Conservation (phyloP, 2,888 invertebrate genomes). For the Drosophila fungiperda region DNA sequence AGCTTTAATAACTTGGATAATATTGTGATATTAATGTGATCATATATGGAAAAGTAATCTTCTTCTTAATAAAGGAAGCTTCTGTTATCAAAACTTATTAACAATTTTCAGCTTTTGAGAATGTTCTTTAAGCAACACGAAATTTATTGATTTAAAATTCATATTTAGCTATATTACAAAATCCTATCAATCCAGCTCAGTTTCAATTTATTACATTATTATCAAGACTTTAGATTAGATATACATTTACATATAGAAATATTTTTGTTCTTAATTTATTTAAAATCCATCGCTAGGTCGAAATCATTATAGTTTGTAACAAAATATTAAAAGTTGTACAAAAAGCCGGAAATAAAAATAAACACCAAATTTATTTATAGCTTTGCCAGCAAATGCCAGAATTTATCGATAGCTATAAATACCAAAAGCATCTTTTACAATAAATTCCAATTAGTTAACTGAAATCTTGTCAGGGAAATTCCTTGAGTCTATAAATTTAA, state of each 20-base stretch:
- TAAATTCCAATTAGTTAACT: conserved; percentile 16
- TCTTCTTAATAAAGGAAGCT: not conserved
- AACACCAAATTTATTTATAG: not conserved
- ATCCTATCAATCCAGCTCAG: fast-evolving
- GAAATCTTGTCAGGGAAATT: not conserved
- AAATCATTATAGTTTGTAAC: not conserved
- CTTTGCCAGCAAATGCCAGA: not conserved
- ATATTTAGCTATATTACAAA: not conserved
- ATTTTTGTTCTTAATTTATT: not conserved
- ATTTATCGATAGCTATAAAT: not conserved
- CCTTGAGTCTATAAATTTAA: not conserved
- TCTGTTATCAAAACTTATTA: not conserved
- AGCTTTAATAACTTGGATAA: conserved; percentile 1
- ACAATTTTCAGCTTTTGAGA: not conserved
- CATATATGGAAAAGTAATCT: not conserved
- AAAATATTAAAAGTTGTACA: not conserved
- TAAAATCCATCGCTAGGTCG: not conserved
- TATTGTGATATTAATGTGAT: not conserved
- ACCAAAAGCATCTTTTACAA: not conserved
- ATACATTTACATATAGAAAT: not conserved
- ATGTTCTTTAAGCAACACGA: not conserved
- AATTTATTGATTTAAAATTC: not conserved
- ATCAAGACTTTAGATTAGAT: not conserved
- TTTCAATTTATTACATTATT: not conserved
- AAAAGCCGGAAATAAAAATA: not conserved